These are phyloP conservation scores for Brevipalpus yothersi DNA, from an alignment of 1,140 invertebrate species.

Conservation along the genomic window DNA sequence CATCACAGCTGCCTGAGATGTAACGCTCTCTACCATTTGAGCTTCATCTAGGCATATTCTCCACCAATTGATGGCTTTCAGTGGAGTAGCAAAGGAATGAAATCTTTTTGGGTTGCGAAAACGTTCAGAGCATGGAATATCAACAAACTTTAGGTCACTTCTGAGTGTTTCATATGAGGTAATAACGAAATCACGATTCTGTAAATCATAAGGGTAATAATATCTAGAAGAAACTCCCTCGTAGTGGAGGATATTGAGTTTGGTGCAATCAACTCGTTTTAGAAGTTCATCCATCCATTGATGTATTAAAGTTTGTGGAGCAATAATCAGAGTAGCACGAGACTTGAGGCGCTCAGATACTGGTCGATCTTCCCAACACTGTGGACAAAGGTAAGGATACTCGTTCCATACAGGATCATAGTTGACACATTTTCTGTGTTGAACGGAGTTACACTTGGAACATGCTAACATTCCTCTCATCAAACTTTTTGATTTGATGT, in stretches of 20 bases:
- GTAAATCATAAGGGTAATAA: conserved; percentile 35
- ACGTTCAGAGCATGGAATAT: conserved; percentile 25
- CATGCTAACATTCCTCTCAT: conserved; percentile 22
- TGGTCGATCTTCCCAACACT: conserved; percentile 28
- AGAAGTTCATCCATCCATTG: conserved; percentile 42
- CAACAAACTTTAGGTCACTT: conserved; percentile 32
- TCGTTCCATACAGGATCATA: conserved; percentile 20
- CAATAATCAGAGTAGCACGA: conserved; percentile 42
- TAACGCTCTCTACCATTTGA: conserved; percentile 44
- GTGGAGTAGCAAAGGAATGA: conserved; percentile 30
- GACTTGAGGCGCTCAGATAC: conserved; percentile 25
- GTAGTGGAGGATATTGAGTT: conserved; percentile 32
- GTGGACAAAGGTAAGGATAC: conserved; percentile 30
- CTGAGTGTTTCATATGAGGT: conserved; percentile 40
- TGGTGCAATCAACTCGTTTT: conserved; percentile 29
- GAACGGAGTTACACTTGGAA: conserved; percentile 27
- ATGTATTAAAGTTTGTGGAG: conserved; percentile 34
- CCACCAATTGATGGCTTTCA: conserved; percentile 45
- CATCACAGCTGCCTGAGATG: conserved; percentile 33
- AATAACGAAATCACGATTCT: conserved; percentile 42
- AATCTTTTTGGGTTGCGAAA: conserved; percentile 33
- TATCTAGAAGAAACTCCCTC: conserved; percentile 26
- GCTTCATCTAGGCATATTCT: conserved; percentile 53
- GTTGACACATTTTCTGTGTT: conserved; percentile 34
- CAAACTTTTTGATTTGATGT: not conserved